A percentile compares a stretch with the other conserved stretches of the same genome.
phyloP scores from a whole-genome alignment of 2,113 vertebrate species.

The Aegypius monachus region DNA sequence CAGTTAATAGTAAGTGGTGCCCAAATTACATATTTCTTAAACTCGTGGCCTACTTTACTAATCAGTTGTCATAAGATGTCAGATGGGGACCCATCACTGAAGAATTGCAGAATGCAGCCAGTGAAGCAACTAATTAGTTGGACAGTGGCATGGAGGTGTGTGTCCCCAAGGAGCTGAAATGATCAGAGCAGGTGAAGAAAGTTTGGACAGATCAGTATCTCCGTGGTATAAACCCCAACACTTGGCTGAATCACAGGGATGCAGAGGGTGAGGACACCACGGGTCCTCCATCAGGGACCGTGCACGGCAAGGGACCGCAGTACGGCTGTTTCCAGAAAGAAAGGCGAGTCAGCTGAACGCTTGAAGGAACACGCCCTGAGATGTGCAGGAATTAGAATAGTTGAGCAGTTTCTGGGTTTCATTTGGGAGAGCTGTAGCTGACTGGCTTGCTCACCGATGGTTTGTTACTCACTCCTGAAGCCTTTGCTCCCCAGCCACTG shows the following conservation, averaged over 20 bases:
- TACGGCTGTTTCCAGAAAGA: neutral
- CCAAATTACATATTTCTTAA: slow-evolving; percentile 67
- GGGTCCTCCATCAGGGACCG: neutral
- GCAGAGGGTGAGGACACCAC: neutral
- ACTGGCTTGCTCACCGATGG: neutral
- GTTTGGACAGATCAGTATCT: slow-evolving; percentile 39
- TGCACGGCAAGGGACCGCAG: neutral
- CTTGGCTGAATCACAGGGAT: slow-evolving; percentile 18
- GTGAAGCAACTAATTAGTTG: slow-evolving; percentile 76
- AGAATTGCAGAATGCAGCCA: slow-evolving; percentile 68
- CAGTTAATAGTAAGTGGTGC: slow-evolving; percentile 62
- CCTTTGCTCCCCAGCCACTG: neutral
- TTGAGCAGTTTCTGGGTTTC: slow-evolving; percentile 4
- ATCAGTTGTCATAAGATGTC: slow-evolving; percentile 73
- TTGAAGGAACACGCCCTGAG: slow-evolving; percentile 44
- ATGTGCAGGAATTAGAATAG: neutral
- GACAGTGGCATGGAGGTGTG: slow-evolving; percentile 71
- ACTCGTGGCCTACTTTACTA: slow-evolving; percentile 74
- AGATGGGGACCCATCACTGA: slow-evolving; percentile 69
- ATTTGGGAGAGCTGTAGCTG: neutral
- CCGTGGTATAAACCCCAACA: slow-evolving; percentile 15
- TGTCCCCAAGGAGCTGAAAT: slow-evolving; percentile 56
- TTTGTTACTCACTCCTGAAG: neutral
- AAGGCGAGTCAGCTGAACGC: slow-evolving; percentile 28
- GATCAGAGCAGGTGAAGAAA: slow-evolving; percentile 71